Conservation (phyloP, 1,140 invertebrate species). For the Akabosia matsudoensis region DNA sequence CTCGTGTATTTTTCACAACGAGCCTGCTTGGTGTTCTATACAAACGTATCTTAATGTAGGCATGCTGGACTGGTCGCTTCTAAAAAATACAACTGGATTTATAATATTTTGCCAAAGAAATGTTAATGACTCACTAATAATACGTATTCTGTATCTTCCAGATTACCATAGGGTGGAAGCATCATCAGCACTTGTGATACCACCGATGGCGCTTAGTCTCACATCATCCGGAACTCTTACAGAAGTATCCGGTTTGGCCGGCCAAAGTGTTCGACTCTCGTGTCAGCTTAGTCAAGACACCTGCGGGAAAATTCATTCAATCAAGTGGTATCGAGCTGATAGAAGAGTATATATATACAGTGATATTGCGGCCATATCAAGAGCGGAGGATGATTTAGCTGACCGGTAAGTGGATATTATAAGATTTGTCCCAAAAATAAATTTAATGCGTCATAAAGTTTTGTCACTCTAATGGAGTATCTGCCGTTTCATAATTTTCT, state of each 20-base stretch:
- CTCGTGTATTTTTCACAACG: too few relatives aligned
- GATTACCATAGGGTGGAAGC: conserved; percentile 9
- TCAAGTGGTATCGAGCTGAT: conserved; percentile 83
- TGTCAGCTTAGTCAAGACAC: conserved; percentile 71
- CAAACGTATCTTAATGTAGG: too few relatives aligned
- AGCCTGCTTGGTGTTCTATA: too few relatives aligned
- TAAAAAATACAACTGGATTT: too few relatives aligned
- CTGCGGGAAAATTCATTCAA: conserved; percentile 78
- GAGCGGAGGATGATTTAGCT: conserved; percentile 69
- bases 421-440: not conserved
- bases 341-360: conserved; percentile 79
- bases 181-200: not conserved
- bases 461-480: too few relatives aligned
- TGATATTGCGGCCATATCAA: conserved; percentile 66
- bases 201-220: conserved; percentile 17
- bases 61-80: too few relatives aligned
- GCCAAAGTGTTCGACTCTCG: conserved; percentile 66
- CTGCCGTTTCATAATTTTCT: not conserved
- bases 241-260: conserved; percentile 55
- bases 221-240: conserved; percentile 18
- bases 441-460: too few relatives aligned
- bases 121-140: too few relatives aligned
- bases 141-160: not conserved
- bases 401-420: conserved; percentile 62
- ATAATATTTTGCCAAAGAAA: too few relatives aligned